Evolutionary conservation across 2,113 vertebrate genomes (phyloP).

Genomic region (Toxotes chatareus): DNA sequence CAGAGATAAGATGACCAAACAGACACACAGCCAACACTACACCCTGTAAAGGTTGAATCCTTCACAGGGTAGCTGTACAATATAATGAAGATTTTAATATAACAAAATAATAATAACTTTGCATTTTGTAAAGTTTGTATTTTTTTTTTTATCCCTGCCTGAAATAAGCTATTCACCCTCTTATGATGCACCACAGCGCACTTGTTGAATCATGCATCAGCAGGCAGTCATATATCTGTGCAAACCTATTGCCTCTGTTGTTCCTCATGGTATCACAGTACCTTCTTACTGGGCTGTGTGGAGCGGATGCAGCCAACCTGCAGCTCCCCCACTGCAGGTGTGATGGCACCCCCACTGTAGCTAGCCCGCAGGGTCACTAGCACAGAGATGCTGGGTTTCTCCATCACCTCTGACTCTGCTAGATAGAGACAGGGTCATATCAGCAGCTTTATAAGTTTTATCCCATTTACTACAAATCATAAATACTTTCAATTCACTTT

Average conservation of each 20-base stretch:
- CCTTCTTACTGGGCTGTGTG: constrained; percentile 85
- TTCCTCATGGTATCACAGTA: constrained; percentile 58
- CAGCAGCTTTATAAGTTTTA: neutral
- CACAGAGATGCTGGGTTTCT: constrained; percentile 75
- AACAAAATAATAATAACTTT: neutral
- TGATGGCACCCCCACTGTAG: constrained; percentile 59
- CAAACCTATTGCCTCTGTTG: neutral
- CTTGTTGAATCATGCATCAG: neutral
- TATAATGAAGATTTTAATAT: neutral
- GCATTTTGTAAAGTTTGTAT: neutral
- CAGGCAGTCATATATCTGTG: neutral
- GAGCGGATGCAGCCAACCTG: constrained; percentile 88
- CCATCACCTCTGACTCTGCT: constrained; percentile 58
- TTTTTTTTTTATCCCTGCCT: neutral
- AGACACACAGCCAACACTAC: neutral
- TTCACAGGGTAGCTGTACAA: neutral
- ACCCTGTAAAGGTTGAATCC: neutral
- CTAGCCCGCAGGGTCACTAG: constrained; percentile 85
- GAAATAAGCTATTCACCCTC: neutral
- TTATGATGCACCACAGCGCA: neutral
- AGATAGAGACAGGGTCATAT: neutral
- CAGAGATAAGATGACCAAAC: neutral
- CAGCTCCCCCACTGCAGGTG: constrained; percentile 85
- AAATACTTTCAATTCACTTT: neutral
- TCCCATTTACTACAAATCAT: neutral